These are phyloP conservation scores for Enteromius afrohamiltoni DNA, from an alignment of 2,797 vertebrate species.

Conservation along the genomic window DNA sequence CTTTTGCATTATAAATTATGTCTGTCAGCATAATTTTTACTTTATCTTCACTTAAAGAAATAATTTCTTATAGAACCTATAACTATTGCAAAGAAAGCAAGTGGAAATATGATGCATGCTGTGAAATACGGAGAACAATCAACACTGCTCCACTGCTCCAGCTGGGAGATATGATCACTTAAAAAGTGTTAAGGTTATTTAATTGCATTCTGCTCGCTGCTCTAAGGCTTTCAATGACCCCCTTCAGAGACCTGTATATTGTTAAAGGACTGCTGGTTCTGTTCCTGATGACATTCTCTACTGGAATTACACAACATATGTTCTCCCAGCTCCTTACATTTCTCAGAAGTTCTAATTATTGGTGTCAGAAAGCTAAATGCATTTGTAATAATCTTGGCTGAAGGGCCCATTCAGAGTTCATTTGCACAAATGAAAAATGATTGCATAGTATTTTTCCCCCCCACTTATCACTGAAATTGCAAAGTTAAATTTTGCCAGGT, in stretches of 20 bases:
- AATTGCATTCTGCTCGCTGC: slow-evolving; percentile 65
- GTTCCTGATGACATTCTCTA: slow-evolving; percentile 49
- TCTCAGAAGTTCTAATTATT: slow-evolving; percentile 35
- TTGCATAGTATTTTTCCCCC: background rate
- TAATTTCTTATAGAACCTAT: background rate
- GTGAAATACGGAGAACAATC: slow-evolving; percentile 58
- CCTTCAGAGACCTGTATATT: slow-evolving; percentile 59
- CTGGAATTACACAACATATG: slow-evolving; percentile 48
- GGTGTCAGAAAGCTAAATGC: slow-evolving; percentile 50
- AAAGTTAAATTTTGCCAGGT: background rate
- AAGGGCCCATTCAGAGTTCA: slow-evolving; percentile 18
- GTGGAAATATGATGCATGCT: slow-evolving; percentile 40
- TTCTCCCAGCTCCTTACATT: slow-evolving; percentile 38
- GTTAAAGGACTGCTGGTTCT: slow-evolving; percentile 51
- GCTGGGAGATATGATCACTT: slow-evolving; percentile 68
- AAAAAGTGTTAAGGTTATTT: slow-evolving; percentile 62
- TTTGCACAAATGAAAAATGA: slow-evolving; percentile 20
- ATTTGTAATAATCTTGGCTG: slow-evolving; percentile 36
- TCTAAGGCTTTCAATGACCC: slow-evolving; percentile 62
- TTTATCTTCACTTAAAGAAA: background rate
- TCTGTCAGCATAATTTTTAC: background rate
- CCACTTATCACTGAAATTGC: background rate
- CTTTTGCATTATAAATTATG: background rate
- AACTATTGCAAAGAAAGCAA: background rate
- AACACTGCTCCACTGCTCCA: slow-evolving; percentile 54